Conservation (phyloP, 2,113 vertebrate genomes). For the Nyctibius bracteatus region DNA sequence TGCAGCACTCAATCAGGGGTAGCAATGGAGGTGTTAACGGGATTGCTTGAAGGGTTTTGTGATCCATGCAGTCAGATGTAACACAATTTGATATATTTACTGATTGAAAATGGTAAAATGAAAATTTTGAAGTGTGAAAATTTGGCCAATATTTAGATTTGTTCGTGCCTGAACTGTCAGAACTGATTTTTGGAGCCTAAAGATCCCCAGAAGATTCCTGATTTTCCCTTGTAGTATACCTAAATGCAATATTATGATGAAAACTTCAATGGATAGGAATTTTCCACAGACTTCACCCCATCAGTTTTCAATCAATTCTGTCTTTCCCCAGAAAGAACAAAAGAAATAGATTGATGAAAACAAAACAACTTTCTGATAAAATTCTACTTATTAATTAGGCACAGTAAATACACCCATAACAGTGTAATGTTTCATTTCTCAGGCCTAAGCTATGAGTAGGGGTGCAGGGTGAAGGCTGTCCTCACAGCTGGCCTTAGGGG, state of each 20-base stretch:
- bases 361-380: not conserved
- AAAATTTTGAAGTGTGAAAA: not conserved
- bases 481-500: accelerated
- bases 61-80: not conserved
- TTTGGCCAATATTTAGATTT: not conserved
- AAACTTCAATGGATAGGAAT: not conserved
- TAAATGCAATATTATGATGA: not conserved
- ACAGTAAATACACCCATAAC: not conserved
- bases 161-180: not conserved
- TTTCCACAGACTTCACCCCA: not conserved
- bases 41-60: not conserved
- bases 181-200: not conserved
- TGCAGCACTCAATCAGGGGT: not conserved
- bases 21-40: not conserved
- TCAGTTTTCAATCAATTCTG: not conserved
- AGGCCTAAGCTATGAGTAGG: not conserved
- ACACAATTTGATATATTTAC: not conserved
- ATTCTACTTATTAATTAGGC: not conserved
- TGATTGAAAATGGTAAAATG: not conserved
- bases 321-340: not conserved
- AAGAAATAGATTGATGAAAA: not conserved
- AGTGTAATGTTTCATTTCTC: not conserved
- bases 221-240: not conserved
- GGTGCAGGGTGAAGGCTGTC: not conserved
- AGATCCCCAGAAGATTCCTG: not conserved